Conservation (phyloP, 53 echinoderm and acorn worm genomes). For the Echinarachnius parma region DNA sequence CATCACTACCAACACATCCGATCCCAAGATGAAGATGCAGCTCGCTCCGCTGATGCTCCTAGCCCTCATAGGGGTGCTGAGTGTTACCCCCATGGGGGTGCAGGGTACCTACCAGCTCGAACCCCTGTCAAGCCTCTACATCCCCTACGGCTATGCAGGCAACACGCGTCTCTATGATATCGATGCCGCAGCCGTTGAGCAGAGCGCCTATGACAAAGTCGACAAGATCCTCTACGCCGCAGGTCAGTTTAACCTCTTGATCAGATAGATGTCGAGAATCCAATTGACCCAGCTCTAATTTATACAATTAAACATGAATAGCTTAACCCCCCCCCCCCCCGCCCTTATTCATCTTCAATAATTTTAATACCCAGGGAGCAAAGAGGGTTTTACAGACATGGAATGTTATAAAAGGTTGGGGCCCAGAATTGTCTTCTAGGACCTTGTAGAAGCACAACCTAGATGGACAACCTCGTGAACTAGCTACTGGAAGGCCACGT, state of each 20-base stretch:
- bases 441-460: no score
- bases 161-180: constrained; percentile 31
- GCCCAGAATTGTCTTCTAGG: no score
- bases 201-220: constrained; percentile 65
- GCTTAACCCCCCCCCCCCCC: no score
- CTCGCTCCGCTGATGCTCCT: background rate
- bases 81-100: background rate
- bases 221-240: constrained; percentile 48
- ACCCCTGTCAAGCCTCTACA: constrained; percentile 56
- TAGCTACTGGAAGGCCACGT: no score
- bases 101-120: constrained; percentile 11
- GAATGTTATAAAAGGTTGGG: no score
- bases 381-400: no score
- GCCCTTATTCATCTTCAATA: no score
- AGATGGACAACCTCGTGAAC: no score
- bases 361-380: no score
- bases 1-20: no score
- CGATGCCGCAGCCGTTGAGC: constrained; percentile 55
- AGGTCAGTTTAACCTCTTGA: constrained; percentile 11
- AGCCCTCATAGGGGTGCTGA: background rate
- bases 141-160: constrained; percentile 57
- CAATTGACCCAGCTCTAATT: background rate
- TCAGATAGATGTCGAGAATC: background rate
- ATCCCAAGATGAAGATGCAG: no score
- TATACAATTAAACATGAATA: background rate